Evolutionary conservation across 2,888 invertebrate species (phyloP).

Genomic region (Orchestes rusci): DNA sequence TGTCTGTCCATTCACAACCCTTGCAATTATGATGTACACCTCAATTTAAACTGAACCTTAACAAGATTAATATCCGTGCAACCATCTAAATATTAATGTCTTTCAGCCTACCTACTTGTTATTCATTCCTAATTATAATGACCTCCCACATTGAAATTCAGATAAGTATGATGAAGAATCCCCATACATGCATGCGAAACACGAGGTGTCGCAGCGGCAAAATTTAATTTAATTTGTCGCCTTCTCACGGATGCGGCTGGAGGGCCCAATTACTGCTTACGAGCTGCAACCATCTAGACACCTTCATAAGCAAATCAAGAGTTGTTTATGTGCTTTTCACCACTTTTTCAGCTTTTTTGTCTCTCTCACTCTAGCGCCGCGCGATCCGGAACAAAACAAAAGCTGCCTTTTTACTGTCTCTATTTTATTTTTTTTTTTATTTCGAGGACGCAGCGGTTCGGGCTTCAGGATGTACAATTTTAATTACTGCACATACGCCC

Average conservation of each 20-base stretch:
- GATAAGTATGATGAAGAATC: no score
- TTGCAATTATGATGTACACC: no score
- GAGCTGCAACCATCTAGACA: constrained; percentile 15
- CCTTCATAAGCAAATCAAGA: constrained; percentile 23
- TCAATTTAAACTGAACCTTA: no score
- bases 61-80: no score
- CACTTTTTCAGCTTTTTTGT: constrained; percentile 18
- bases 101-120: no score
- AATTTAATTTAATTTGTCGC: constrained; percentile 22
- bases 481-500: constrained; percentile 20
- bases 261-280: constrained; percentile 21
- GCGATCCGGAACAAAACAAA: constrained; percentile 12
- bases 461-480: constrained; percentile 12
- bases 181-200: constrained; percentile 5
- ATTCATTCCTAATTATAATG: no score
- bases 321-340: constrained; percentile 23
- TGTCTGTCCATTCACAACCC: no score
- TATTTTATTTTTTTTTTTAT: constrained; percentile 16
- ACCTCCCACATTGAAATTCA: no score
- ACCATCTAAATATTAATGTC: no score
- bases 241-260: constrained; percentile 18
- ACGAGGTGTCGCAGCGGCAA: constrained; percentile 19
- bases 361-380: constrained; percentile 7
- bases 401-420: constrained; percentile 16
- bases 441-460: no score